Conservation (phyloP, 1,140 invertebrate genomes). For the Drosophila seguyi region DNA sequence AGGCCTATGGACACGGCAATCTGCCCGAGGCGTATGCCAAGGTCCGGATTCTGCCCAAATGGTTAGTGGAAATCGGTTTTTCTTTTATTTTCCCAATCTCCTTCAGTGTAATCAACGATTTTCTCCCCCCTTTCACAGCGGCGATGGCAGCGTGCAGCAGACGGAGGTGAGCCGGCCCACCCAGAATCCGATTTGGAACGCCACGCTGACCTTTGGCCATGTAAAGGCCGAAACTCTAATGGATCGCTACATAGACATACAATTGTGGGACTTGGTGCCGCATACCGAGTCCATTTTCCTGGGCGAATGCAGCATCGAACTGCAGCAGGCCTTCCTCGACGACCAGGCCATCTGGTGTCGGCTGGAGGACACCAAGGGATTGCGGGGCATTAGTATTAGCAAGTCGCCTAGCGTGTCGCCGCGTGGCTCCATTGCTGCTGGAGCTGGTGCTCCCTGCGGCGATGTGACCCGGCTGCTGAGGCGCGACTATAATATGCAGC, state of each 20-base stretch:
- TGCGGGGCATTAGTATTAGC: constrained; percentile 86
- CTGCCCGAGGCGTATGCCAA: constrained; percentile 93
- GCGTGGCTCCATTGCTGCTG: constrained; percentile 90
- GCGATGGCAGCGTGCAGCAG: constrained; percentile 90
- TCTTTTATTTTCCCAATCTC: background rate
- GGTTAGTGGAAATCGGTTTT: constrained; percentile 87
- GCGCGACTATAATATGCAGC: constrained; percentile 89
- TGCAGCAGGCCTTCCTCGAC: constrained; percentile 92
- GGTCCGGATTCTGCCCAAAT: constrained; percentile 90
- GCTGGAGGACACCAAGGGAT: constrained; percentile 91
- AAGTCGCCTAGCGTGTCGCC: constrained; percentile 92
- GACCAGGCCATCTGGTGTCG: constrained; percentile 95
- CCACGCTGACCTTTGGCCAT: constrained; percentile 92
- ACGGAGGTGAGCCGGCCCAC: constrained; percentile 93
- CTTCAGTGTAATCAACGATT: background rate
- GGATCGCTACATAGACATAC: constrained; percentile 92
- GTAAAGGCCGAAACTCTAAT: constrained; percentile 91
- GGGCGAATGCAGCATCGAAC: constrained; percentile 92
- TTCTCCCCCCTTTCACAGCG: constrained; percentile 85
- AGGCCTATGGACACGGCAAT: constrained; percentile 90
- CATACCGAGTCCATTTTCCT: constrained; percentile 93
- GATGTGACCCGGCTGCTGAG: constrained; percentile 87
- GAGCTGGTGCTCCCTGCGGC: constrained; percentile 84
- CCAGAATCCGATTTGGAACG: constrained; percentile 95
- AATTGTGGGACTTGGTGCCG: constrained; percentile 93